Conservation (phyloP, 2,113 vertebrate genomes). For the Malurus melanocephalus region DNA sequence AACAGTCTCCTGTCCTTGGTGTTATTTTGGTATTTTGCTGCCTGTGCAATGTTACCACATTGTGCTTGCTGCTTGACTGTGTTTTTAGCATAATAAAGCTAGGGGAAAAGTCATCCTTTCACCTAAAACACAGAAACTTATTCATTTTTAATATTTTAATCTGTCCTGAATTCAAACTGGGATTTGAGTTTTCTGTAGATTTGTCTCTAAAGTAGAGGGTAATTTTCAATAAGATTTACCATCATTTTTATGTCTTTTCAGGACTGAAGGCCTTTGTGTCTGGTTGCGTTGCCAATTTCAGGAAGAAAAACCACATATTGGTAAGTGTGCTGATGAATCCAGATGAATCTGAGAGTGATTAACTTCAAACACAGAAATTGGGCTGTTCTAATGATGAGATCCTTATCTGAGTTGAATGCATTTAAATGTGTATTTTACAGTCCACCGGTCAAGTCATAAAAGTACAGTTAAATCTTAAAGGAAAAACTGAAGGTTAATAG, state of each 20-base stretch:
- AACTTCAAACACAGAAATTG: conserved; percentile 28
- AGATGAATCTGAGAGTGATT: not conserved
- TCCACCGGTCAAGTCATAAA: conserved; percentile 28
- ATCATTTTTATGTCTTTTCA: not conserved
- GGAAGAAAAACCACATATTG: not conserved
- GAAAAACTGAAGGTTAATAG: conserved; percentile 24
- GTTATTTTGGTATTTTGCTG: conserved; percentile 60
- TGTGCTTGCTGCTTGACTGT: conserved; percentile 7
- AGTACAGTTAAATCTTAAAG: conserved; percentile 34
- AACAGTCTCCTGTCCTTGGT: conserved; percentile 14
- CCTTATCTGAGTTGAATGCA: conserved; percentile 58
- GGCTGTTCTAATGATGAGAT: conserved; percentile 41
- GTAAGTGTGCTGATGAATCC: not conserved
- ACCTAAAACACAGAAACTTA: not conserved
- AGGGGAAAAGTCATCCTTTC: not conserved
- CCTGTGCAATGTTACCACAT: conserved; percentile 27
- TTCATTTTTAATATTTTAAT: conserved; percentile 32
- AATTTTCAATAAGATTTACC: not conserved
- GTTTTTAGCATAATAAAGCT: not conserved
- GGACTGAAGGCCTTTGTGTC: not conserved
- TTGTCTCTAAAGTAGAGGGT: not conserved
- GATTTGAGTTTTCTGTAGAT: not conserved
- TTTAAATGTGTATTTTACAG: conserved; percentile 64
- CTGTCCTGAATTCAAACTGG: not conserved
- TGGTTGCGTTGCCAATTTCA: fast-evolving